These are phyloP conservation scores for Typhlichthys eigenmanni DNA, from an alignment of 2,797 vertebrate genomes.

Conservation along the genomic window DNA sequence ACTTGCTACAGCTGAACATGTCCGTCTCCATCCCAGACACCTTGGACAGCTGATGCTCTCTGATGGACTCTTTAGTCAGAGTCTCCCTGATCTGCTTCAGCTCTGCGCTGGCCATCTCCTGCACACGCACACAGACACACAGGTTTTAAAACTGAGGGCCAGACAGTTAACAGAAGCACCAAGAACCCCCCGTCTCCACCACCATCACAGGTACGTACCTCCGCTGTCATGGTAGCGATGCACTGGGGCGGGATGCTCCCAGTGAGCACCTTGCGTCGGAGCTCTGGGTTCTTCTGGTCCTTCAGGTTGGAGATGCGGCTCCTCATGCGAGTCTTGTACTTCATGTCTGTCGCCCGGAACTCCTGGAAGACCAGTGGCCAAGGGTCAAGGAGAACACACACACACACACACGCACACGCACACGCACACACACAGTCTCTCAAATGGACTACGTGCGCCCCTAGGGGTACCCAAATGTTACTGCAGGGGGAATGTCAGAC, in stretches of 20 bases:
- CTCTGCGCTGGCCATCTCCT: conserved; percentile 98
- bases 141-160: neutral
- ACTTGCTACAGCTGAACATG: conserved; percentile 92
- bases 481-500: too few relatives aligned
- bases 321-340: conserved; percentile 90
- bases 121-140: neutral
- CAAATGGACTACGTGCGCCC: too few relatives aligned
- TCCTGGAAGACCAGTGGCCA: conserved; percentile 87
- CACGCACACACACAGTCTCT: neutral
- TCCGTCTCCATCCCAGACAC: conserved; percentile 90
- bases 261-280: conserved; percentile 88
- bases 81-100: conserved; percentile 93
- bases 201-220: conserved; percentile 81
- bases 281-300: conserved; percentile 93
- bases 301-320: conserved; percentile 96
- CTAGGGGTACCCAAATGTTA: too few relatives aligned
- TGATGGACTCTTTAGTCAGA: conserved; percentile 95
- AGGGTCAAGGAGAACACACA: conserved; percentile 54
- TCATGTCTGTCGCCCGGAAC: conserved; percentile 89
- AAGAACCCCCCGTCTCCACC: conserved; percentile 2
- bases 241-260: conserved; percentile 84
- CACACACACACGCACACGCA: neutral
- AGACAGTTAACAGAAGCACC: neutral
- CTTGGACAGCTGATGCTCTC: conserved; percentile 95
- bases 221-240: conserved; percentile 89